Evolutionary conservation across 2,888 invertebrate species (phyloP).

Genomic region (Heliconius ismenius): DNA sequence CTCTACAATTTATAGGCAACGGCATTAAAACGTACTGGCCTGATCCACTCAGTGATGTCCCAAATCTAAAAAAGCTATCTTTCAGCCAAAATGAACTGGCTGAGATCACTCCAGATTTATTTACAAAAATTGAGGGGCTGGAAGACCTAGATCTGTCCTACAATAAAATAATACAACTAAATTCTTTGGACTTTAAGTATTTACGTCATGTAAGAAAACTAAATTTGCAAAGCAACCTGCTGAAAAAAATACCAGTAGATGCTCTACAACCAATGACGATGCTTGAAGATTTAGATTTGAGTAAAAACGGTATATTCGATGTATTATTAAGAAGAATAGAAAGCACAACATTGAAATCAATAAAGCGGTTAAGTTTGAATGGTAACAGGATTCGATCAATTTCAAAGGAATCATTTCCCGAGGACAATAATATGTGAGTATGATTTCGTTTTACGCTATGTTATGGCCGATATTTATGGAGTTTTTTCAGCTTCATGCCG

Average conservation of each 20-base stretch:
- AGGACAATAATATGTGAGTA: conserved; percentile 71
- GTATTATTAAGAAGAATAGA: conserved; percentile 63
- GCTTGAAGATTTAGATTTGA: conserved; percentile 74
- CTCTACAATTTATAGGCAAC: conserved; percentile 70
- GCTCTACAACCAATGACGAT: conserved; percentile 64
- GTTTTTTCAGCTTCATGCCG: too few species aligned
- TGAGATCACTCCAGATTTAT: conserved; percentile 71
- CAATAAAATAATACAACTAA: conserved; percentile 73
- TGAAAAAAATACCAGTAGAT: conserved; percentile 68
- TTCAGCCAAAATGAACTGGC: conserved; percentile 76
- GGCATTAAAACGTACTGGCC: conserved; percentile 75
- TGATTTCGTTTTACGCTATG: background rate
- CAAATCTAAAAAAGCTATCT: conserved; percentile 69
- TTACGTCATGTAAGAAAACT: conserved; percentile 65
- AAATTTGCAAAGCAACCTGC: conserved; percentile 73
- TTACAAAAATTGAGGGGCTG: conserved; percentile 68
- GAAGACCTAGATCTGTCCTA: conserved; percentile 79
- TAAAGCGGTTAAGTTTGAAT: conserved; percentile 74
- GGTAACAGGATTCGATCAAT: conserved; percentile 74
- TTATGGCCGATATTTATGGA: too few species aligned
- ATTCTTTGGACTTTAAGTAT: conserved; percentile 66
- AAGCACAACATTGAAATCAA: conserved; percentile 54
- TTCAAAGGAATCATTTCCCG: conserved; percentile 68
- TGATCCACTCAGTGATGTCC: conserved; percentile 69
- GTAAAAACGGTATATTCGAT: conserved; percentile 73